Evolutionary conservation across 1,140 invertebrate species (phyloP).

Genomic region (Tetranychus cinnabarinus): DNA sequence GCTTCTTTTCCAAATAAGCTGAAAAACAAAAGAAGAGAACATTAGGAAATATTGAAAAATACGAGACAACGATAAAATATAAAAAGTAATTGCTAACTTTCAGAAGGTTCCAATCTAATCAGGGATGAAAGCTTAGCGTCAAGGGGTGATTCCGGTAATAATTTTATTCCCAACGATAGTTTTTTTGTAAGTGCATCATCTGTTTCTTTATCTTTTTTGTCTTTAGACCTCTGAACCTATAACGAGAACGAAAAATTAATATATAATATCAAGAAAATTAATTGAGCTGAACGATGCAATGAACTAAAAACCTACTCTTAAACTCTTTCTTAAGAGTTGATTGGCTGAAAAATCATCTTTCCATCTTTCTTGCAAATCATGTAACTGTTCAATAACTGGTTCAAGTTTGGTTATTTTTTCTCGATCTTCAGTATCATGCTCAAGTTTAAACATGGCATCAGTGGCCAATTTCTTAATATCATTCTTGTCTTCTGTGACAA

Average conservation of each 20-base stretch:
- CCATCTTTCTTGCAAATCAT: slow-evolving; percentile 52
- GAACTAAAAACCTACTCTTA: slow-evolving; percentile 38
- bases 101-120: background rate
- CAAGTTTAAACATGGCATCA: slow-evolving; percentile 86
- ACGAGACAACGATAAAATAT: too few species aligned
- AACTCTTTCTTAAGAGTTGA: slow-evolving; percentile 46
- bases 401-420: slow-evolving; percentile 40
- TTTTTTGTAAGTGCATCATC: slow-evolving; percentile 36
- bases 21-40: too few species aligned
- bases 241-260: background rate
- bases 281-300: background rate
- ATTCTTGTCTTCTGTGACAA: slow-evolving; percentile 45
- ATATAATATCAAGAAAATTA: background rate
- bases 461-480: slow-evolving; percentile 60
- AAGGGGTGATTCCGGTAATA: slow-evolving; percentile 18
- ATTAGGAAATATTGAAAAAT: too few species aligned
- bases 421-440: slow-evolving; percentile 64
- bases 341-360: slow-evolving; percentile 62
- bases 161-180: slow-evolving; percentile 44
- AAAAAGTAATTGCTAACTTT: background rate
- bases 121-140: background rate
- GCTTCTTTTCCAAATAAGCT: too few species aligned
- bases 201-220: background rate
- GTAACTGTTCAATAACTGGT: slow-evolving; percentile 42
- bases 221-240: background rate